Evolutionary conservation across 2,797 vertebrate genomes (phyloP), one percentile per base, ranked within the genome.

Genomic region (Phaenicophaeus curvirostris): DNA sequence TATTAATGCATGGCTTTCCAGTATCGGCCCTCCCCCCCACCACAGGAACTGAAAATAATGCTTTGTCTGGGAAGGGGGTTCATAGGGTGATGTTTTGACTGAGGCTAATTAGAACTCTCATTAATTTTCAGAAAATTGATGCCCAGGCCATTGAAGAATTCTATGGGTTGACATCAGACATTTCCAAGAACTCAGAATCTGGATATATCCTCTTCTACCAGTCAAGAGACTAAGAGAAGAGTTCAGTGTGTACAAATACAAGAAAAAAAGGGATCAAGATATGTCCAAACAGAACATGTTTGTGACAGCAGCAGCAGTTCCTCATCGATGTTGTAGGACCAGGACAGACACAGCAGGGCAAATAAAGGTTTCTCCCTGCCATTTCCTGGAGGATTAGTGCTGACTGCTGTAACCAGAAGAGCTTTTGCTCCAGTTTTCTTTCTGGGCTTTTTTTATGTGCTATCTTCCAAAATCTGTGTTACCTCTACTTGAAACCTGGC

Each of bases 191-290:
- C 98, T 99, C 99, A 0, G 99, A 99, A 93, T 99, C 99, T 14
- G 99, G 99, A 67, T 99, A 99, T 97, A 99, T 99, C 97, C 98
- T 99, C 96, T 99, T 99, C 97, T 99, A 99, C 97, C 99, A 99
- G 97, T 99, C 99, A 77, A 98, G 99, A 98, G 99, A 99, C 98
- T 99, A 97, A 99, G 85, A 9, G 12, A 11, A n/a, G 48, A 77
- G 72, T 59, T 63, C 28, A 21, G 2, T 46, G 28, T 63, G 25
- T 50, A 30, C 72, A 73, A 88, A 75, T 51, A 81, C 68, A 87
- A 54, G 61, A 54, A 42, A 66, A 39, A 93, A 93, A 94, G 96
- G 96, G 94, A 97, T 96, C 96, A 96, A 94, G 94, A 69, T 67
- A 17, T 80, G 95, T 39, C 83, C 65, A 48, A 51, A 37, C 16